Base-by-base conservation (phyloP, 2,797 vertebrate species). In the Percopsis omiscomaycus region DNA sequence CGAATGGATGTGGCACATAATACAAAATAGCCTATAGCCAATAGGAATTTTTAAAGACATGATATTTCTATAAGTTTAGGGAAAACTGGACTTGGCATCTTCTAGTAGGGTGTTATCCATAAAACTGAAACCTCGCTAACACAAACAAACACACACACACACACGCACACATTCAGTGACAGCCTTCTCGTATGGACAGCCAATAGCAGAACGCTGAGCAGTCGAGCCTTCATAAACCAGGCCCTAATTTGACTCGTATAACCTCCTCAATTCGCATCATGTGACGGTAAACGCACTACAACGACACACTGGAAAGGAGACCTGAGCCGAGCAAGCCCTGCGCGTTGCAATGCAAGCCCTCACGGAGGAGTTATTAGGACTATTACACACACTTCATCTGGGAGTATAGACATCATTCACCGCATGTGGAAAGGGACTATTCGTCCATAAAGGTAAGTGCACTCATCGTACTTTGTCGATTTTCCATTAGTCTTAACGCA, bases 191-290 rank as follows among this genome's bases (percentile, higher is more conserved):
- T 29, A 14, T n/a, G 2, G n/a, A 15, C 10, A 85, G 71, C 95
- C 95, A 96, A 96, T 96, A 65, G 74, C 65, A 55, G 58, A n/a
- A 54, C 82, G 74, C 73, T 66, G 75, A 89, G 74, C 81, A 90
- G 95, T 88, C 95, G 94, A 97, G 95, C 95, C 95, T 94, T 95
- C 95, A 91, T 87, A 82, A 92, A 88, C 92, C 92, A 85, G 89
- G 89, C 86, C 42, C n/a, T 83, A 50, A 73, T 82, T 78, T 84
- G 69, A 69, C 81, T 78, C 64, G 50, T 75, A 73, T 62, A 66
- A 77, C 73, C 61, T 71, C 64, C 62, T 79, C 73, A 68, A 71
- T 78, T 55, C 64, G 79, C 22, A 88, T 92, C 91, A 89, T 80
- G 92, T 92, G 92, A 92, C 65, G 47, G 79, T 69, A 80, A 82